Evolutionary conservation across 2,797 vertebrate genomes (phyloP), one percentile per base, ranked within the genome.

Genomic region (Sebastes goodei): DNA sequence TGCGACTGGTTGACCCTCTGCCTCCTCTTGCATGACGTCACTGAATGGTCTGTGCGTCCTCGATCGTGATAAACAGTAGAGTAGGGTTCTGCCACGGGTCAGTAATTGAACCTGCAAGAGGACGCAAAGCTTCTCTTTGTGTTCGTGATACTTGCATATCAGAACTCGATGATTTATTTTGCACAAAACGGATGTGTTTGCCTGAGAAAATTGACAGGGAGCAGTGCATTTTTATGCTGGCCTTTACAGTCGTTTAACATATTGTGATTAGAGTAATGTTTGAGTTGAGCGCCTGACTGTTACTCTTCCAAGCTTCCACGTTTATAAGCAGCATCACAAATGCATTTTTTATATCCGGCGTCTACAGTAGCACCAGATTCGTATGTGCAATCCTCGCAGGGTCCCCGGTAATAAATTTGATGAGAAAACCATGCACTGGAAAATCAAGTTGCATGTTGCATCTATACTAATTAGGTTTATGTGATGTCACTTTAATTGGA

Each of bases 401-500:
- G 83, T 87, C 82, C 67, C 67, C 70, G 80, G 79, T 93, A 92
- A 93, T 93, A 88, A 87, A 87, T 93, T 88, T 87, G 88, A 92
- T 90, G 87, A 93, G 89, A 93, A 90, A 92, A 89, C 87, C 90
- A 92, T 90, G 88, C 87, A 86, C 89, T 93, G 92, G 91, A 94
- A 93, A 92, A 92, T 93, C 89, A 87, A 86, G 88, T 92, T 89
- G 86, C 83, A 92, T 92, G 86, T 93, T 91, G 92, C 92, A 91
- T 93, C 90, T 89, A 89, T 93, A 92, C 90, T 93, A 93, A 92
- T 92, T 88, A 86, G 83, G 83, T 93, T 91, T 87, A 81, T 92
- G 89, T 89, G 92, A 93, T 92, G 90, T 92, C 93, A 92, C 92
- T 93, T 93, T 87, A 94, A 93, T 93, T 90, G 90, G 90, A 86